Base-by-base conservation (phyloP, 1,140 invertebrate genomes). In the Calephelis virginiensis region DNA sequence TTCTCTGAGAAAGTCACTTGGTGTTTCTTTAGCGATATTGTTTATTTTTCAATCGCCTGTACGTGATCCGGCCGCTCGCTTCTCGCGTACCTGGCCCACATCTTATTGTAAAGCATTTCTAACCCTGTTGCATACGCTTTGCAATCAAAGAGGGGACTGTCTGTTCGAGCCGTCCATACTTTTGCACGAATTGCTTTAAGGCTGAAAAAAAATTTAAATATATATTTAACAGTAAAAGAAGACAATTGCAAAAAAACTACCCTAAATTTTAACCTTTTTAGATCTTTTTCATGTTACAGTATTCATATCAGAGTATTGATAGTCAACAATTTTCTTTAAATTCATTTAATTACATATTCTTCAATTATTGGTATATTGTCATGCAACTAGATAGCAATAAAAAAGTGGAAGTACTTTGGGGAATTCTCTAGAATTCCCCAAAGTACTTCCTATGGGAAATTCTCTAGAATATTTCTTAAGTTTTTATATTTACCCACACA, bases 141-240 rank as follows among this genome's bases (percentile, higher is more conserved):
- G 80, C 97, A 98, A 89, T 98, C 96, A 89, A 99, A 99, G 11
- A 99, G 91, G 0, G 97, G 97, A 81, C 97, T 98, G 45, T 97
- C 95, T 0, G 94, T 95, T 60, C 98, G 93, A 0, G 97, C 96
- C 76, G 95, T 93, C 98, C 98, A 99, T 8, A 99, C 98, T 91
- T 99, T 99, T 6, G 96, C 97, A 67, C 98, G 93, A 78, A 97
- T 97, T 14, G 95, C 95, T 93, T 97, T 98, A 77, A 99, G 98
- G 95, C 86, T 90, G 82, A 17, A 81, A 81, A 70, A 43, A 69
- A 75, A 72, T 45, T 37, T 63, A 47, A 49, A 56, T 11, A 6
- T 43, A 6, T 66, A 71, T 5, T 56, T 56, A 28, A 28, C 9
- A 46, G 45, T 8, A 46, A 46, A 8, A 46, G 45, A 5, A 46